Percentiles rank a stretch among this genome's conserved stretches.
These are phyloP conservation scores for Amblyornis subalaris DNA, from an alignment of 2,113 vertebrate genomes.

Conservation along the genomic window DNA sequence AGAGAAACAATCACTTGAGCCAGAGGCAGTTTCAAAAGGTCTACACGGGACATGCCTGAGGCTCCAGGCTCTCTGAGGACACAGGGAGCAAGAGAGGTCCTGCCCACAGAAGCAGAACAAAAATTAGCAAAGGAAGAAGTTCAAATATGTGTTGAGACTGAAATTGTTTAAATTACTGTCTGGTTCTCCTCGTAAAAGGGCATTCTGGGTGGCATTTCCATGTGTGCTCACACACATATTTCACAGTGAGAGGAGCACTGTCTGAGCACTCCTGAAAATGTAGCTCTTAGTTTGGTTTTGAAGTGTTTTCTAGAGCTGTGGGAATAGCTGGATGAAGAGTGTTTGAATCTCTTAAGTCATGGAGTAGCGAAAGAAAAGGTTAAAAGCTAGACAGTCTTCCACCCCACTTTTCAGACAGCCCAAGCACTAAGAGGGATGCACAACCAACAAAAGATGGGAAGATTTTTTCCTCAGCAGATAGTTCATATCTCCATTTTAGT, in stretches of 20 bases:
- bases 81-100: not conserved
- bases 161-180: not conserved
- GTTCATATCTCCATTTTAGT: not conserved
- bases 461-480: not conserved
- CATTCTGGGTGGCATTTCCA: not conserved
- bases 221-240: not conserved
- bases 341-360: not conserved
- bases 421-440: not conserved
- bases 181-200: not conserved
- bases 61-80: not conserved
- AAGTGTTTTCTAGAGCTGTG: not conserved
- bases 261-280: not conserved
- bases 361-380: not conserved
- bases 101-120: not conserved
- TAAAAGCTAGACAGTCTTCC: not conserved
- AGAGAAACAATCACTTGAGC: not conserved
- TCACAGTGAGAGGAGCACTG: not conserved
- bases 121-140: not conserved
- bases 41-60: not conserved
- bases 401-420: not conserved
- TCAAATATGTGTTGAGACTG: not conserved
- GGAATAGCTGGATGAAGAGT: not conserved
- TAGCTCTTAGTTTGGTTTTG: not conserved
- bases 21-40: slow-evolving; percentile 4
- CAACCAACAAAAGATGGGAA: not conserved